phyloP scores from a whole-genome alignment of 2,113 vertebrate species.

The Gila orcuttii region DNA sequence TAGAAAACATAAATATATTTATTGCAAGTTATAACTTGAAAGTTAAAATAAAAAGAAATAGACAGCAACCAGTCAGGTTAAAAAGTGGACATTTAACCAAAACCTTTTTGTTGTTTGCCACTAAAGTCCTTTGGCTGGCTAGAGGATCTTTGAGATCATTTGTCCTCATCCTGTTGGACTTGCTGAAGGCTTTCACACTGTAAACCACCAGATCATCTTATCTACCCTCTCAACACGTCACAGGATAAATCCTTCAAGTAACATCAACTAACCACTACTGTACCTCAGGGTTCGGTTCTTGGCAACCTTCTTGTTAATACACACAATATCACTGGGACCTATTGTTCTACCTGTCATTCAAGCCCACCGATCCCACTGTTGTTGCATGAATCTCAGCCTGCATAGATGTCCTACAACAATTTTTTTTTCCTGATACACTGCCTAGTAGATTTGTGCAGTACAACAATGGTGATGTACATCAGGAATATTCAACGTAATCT shows the following conservation, averaged over 20 bases:
- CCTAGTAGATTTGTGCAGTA: too few relatives aligned
- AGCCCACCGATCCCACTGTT: too few relatives aligned
- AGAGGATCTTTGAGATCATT: background rate
- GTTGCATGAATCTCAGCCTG: too few relatives aligned
- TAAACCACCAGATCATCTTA: background rate
- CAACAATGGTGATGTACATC: too few relatives aligned
- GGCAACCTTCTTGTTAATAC: background rate
- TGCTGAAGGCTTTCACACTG: background rate
- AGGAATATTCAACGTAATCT: too few relatives aligned
- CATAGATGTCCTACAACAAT: too few relatives aligned
- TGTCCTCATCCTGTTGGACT: background rate
- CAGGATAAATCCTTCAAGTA: background rate
- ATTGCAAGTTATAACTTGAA: background rate
- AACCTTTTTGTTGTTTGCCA: background rate
- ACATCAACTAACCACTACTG: background rate
- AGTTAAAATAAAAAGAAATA: background rate
- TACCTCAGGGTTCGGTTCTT: background rate
- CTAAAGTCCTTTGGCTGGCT: background rate
- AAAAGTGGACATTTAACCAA: background rate
- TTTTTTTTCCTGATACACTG: too few relatives aligned
- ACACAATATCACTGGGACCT: background rate
- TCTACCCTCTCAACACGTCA: background rate
- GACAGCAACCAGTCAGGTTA: background rate
- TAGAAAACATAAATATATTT: background rate
- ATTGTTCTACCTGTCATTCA: background rate